A percentile compares a stretch with the other conserved stretches of the same genome.
phyloP scores from a whole-genome alignment of 2,888 invertebrate genomes.

The Norana najaformis region DNA sequence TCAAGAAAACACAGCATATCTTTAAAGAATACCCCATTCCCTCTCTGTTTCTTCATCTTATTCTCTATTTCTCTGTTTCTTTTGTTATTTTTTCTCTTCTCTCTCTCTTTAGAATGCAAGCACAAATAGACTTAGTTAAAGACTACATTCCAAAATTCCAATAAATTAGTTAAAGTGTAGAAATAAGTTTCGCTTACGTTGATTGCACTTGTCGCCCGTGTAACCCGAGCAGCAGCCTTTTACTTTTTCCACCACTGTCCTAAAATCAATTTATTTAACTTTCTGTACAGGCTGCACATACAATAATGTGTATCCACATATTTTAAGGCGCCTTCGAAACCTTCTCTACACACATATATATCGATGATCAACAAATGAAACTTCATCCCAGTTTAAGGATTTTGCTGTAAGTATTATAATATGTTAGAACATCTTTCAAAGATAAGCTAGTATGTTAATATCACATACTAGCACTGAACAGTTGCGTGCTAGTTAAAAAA shows the following conservation, averaged over 20 bases:
- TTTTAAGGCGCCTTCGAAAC: too few relatives aligned
- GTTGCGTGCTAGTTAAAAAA: background rate
- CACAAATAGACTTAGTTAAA: background rate
- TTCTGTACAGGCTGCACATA: background rate
- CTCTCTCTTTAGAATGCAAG: background rate
- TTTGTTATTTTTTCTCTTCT: too few relatives aligned
- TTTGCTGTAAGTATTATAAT: too few relatives aligned
- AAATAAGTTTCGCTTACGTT: background rate
- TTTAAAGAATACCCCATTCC: too few relatives aligned
- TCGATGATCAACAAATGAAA: too few relatives aligned
- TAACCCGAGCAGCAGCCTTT: slow-evolving; percentile 18
- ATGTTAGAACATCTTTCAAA: too few relatives aligned
- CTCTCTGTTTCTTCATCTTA: background rate
- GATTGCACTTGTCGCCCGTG: background rate
- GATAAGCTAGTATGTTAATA: too few relatives aligned
- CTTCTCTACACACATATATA: too few relatives aligned
- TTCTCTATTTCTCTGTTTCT: background rate
- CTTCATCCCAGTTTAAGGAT: too few relatives aligned
- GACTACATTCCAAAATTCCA: background rate
- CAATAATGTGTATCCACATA: too few relatives aligned
- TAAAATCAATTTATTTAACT: background rate
- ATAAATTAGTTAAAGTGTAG: background rate
- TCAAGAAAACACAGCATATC: background rate
- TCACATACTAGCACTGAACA: too few relatives aligned
- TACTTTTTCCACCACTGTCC: background rate